Percentiles rank a stretch among this genome's conserved stretches.
Evolutionary conservation across 1,140 invertebrate species (phyloP).

Genomic region (Orius insidiosus): DNA sequence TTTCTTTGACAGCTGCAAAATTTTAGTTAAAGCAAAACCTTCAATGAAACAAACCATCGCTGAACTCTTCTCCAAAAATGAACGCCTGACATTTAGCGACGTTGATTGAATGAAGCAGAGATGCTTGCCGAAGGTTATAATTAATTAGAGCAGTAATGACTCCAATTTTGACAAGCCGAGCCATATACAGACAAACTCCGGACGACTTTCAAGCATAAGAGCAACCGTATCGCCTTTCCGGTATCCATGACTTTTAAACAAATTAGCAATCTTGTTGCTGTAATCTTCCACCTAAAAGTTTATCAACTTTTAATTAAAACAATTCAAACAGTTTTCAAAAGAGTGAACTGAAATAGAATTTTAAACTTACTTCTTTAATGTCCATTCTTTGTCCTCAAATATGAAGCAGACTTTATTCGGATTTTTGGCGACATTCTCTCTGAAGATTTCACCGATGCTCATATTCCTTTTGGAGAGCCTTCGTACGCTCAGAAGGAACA

Average conservation of each 20-base stretch:
- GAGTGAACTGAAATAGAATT: no score
- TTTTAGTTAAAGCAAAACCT: neutral
- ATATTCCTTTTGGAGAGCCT: constrained; percentile 43
- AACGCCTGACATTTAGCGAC: constrained; percentile 65
- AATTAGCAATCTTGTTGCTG: constrained; percentile 71
- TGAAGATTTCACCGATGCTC: constrained; percentile 56
- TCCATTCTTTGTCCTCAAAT: constrained; percentile 35
- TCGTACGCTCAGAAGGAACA: constrained; percentile 39
- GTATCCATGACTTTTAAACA: constrained; percentile 62
- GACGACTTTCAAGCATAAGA: constrained; percentile 76
- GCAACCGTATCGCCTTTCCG: constrained; percentile 74
- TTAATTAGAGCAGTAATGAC: constrained; percentile 82
- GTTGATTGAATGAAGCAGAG: constrained; percentile 73
- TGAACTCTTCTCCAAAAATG: constrained; percentile 55
- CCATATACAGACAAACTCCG: constrained; percentile 77
- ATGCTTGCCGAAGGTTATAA: constrained; percentile 63
- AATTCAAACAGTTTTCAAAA: neutral
- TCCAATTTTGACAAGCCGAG: constrained; percentile 84
- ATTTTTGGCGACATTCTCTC: constrained; percentile 39
- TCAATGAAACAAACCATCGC: constrained; percentile 34
- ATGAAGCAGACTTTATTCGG: constrained; percentile 33
- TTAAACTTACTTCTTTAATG: constrained; percentile 28
- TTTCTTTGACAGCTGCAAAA: constrained; percentile 41
- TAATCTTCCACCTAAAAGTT: constrained; percentile 71
- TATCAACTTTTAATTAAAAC: constrained; percentile 20